Base-by-base conservation (phyloP, 2,888 invertebrate species). In the Drosophila mimica region DNA sequence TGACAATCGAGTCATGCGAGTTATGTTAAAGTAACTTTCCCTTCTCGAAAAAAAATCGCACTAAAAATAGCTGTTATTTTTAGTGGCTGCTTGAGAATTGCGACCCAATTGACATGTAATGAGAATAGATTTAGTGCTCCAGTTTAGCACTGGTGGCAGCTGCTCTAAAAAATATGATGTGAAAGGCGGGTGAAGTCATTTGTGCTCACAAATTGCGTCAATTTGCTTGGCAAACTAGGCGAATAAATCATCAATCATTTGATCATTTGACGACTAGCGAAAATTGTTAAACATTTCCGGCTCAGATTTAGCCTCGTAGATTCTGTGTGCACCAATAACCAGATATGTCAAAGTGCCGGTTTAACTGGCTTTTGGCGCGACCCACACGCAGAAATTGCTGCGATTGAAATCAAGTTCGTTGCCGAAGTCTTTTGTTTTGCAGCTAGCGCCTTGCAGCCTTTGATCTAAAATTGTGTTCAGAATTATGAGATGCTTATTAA, bases 231-330 rank as follows among this genome's bases (percentile, higher is more conserved):
- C 57, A 43, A 68, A 62, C 66, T 63, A 62, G 60, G 65, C 66
- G 64, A 72, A 46, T 33, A 61, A 69, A 43, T 76, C 75, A 78
- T 81, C 63, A 73, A 83, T 80, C 75, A 70, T 57, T 51, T 62
- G 65, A 59, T 70, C 65, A 84, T 59, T 75, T 77, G 81, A 72
- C 38, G 59, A 69, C 52, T 36, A 34, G 34, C 40, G 70, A 70
- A 76, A 88, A 88, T 81, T 72, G 57, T 51, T 61, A 59, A 57
- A 60, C 68, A 80, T 82, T 85, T 85, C 88, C 85, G 71, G 82
- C 73, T 73, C 25, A 9, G 3, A 15, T 53, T 59, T 25, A 33
- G 28, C 11, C 48, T 53, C 46, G n/a, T 20, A 34, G 33, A 25
- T 25, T 38, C 51, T 52, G 71, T 79, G 52, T 79, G 85, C 80